A percentile compares a stretch with the other conserved stretches of the same genome.
phyloP scores from a whole-genome alignment of 2,888 invertebrate species.

The Pseudococcus viburni region DNA sequence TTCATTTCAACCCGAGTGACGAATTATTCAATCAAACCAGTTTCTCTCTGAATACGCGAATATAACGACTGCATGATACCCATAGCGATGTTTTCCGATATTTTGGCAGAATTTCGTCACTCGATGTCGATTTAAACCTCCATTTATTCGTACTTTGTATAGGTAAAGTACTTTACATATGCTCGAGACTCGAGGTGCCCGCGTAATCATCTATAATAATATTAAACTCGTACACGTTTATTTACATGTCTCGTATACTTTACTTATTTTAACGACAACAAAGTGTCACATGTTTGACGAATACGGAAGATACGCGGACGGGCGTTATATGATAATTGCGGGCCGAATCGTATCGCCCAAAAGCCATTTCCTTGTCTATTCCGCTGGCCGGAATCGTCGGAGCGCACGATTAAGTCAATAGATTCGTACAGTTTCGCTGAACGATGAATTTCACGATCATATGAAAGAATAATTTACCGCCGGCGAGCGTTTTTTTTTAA shows the following conservation, averaged over 20 bases:
- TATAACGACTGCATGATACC: background rate
- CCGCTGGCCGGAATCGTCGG: background rate
- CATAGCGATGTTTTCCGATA: background rate
- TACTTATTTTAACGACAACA: slow-evolving; percentile 1
- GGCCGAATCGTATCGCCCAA: background rate
- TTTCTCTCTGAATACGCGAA: background rate
- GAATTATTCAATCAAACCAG: slow-evolving; percentile 53
- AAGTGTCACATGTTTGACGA: slow-evolving; percentile 24
- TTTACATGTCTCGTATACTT: background rate
- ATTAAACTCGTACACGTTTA: background rate
- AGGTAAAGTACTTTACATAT: too few species aligned
- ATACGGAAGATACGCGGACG: background rate
- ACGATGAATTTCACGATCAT: slow-evolving; percentile 16
- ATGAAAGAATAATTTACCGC: slow-evolving; percentile 35
- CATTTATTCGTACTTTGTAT: background rate
- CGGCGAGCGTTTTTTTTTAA: background rate
- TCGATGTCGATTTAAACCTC: background rate
- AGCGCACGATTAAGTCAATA: slow-evolving; percentile 20
- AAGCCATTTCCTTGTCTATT: slow-evolving; percentile 1
- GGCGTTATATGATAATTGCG: background rate
- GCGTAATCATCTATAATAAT: slow-evolving; percentile 9
- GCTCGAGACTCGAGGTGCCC: background rate
- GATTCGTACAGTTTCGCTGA: background rate
- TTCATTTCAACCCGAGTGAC: background rate
- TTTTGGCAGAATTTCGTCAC: slow-evolving; percentile 44